Evolutionary conservation across 2,797 vertebrate genomes (phyloP), one percentile per base, ranked within the genome.

Genomic region (Lemur catta): DNA sequence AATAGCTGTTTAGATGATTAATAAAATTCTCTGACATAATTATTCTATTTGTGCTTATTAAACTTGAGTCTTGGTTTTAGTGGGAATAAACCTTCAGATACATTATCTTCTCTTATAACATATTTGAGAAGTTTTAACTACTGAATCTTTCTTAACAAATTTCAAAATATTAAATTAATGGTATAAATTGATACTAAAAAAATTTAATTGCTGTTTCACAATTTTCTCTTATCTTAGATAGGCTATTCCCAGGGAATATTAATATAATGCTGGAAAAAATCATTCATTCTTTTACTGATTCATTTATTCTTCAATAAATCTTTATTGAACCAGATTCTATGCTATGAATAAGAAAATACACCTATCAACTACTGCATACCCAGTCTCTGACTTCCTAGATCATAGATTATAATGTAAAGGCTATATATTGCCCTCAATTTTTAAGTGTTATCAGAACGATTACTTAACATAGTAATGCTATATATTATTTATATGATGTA

Each of bases 181-280:
- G 41, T 91, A 95, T 74, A 26, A 95, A 41, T 20, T 84, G 11
- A 95, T 50, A 76, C 15, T 96, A 78, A 94, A 91, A 89, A 85
- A 10, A 57, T 57, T 69, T 63, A 48, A 67, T 43, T 94, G 9
- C 2, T 61, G 2, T 81, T 96, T 84, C 43, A 93, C 10, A 95
- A 69, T 13, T 69, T 91, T 91, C 57, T 79, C 48, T 71, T 89
- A 74, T 43, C 50, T 92, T 91, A 81, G 14, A 75, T 57, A 46
- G 43, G 24, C 22, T n/a, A 84, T 88, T 57, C 52, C 20, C 41
- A 30, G 12, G 7, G 78, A 90, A 18, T n/a, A 89, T 86, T 82
- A 93, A 84, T 67, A 69, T 88, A 24, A 69, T 72, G 41, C 7
- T 82, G 12, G n/a, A 67, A 91, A 74, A 90, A 67, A 12, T 84